Conservation (phyloP, 2,113 vertebrate species). For the Elaphurus davidianus region DNA sequence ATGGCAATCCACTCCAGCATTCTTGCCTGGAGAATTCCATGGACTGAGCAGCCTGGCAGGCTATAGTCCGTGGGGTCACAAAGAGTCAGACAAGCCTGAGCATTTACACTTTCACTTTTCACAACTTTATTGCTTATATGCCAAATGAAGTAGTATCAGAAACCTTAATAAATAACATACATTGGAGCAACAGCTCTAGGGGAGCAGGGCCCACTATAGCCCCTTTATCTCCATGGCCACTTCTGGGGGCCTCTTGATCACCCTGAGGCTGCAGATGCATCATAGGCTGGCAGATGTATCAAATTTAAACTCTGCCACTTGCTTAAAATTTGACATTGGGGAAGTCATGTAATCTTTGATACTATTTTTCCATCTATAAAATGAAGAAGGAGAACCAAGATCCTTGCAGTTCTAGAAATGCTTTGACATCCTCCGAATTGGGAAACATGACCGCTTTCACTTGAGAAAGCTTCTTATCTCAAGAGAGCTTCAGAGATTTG, state of each 20-base stretch:
- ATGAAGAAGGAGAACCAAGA: background rate
- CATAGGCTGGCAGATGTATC: background rate
- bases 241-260: background rate
- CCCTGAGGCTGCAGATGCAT: background rate
- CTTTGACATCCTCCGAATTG: background rate
- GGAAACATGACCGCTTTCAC: background rate
- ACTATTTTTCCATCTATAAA: background rate
- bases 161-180: background rate
- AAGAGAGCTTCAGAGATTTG: background rate
- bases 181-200: background rate
- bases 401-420: background rate
- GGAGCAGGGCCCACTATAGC: background rate
- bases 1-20: background rate
- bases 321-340: background rate
- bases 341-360: background rate
- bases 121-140: background rate
- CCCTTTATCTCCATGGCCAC: background rate
- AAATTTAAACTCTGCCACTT: background rate
- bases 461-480: background rate
- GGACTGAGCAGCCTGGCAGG: background rate
- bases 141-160: background rate
- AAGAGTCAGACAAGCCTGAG: background rate
- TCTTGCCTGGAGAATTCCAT: background rate
- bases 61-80: background rate
- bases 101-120: background rate